These are phyloP conservation scores for Istiophorus platypterus DNA, from an alignment of 2,113 vertebrate species.

Conservation along the genomic window DNA sequence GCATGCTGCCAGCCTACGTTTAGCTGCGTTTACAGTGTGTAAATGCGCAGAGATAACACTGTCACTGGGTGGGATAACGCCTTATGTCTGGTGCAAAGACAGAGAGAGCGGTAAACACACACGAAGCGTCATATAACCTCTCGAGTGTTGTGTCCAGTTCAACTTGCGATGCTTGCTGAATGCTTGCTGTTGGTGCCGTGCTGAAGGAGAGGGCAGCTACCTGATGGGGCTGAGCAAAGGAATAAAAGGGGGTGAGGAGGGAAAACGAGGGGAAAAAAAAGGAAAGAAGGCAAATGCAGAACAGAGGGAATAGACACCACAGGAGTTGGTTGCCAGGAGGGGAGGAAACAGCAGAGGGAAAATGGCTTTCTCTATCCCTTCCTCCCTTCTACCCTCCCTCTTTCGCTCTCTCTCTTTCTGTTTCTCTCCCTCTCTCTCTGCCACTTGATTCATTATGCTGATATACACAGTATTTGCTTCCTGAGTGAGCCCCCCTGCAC, in stretches of 20 bases:
- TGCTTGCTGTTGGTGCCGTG: conserved; percentile 23
- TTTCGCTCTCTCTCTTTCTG: conserved; percentile 40
- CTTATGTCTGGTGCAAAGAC: conserved; percentile 21
- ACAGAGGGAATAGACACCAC: conserved; percentile 70
- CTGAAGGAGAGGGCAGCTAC: conserved; percentile 18
- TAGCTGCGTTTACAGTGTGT: conserved; percentile 19
- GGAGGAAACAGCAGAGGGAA: conserved; percentile 77
- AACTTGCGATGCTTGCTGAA: neutral
- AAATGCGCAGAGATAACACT: conserved; percentile 23
- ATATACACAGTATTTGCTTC: conserved; percentile 88
- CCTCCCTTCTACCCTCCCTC: conserved; percentile 49
- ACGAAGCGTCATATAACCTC: conserved; percentile 5
- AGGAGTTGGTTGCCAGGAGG: conserved; percentile 72
- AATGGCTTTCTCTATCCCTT: conserved; percentile 77
- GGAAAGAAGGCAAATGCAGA: conserved; percentile 50
- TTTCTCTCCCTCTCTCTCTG: conserved; percentile 66
- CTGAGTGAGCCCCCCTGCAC: conserved; percentile 82
- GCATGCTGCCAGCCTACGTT: conserved; percentile 35
- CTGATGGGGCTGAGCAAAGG: conserved; percentile 52
- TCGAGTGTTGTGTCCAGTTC: conserved; percentile 16
- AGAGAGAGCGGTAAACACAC: conserved; percentile 6
- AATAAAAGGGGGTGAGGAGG: conserved; percentile 1
- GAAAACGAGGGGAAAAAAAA: conserved; percentile 34
- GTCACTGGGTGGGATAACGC: conserved; percentile 21
- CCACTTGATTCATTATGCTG: conserved; percentile 89